Evolutionary conservation across 1,140 invertebrate genomes (phyloP).

Genomic region (Anthonomus grandis): DNA sequence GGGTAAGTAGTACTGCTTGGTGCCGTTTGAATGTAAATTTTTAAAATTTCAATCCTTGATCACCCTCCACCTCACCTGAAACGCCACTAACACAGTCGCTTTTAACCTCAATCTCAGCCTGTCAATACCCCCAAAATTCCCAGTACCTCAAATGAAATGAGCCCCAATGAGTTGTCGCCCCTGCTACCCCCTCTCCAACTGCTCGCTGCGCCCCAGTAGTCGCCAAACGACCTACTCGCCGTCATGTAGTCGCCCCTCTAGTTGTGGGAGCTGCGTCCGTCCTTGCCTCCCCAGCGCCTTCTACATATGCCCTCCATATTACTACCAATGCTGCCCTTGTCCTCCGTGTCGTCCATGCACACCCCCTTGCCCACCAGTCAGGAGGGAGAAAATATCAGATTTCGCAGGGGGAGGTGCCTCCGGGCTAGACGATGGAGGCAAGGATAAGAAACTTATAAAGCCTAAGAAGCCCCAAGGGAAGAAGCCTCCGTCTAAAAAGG

Average conservation of each 20-base stretch:
- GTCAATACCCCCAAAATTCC: no score
- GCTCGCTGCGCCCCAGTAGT: neutral
- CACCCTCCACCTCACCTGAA: no score
- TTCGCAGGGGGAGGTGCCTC: neutral
- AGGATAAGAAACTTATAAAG: constrained; percentile 1
- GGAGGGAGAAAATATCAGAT: constrained; percentile 17
- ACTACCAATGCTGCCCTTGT: constrained; percentile 3
- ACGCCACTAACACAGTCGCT: no score
- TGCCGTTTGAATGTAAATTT: no score
- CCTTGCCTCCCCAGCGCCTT: constrained; percentile 2
- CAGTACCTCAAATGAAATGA: constrained; percentile 11
- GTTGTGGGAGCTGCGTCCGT: neutral
- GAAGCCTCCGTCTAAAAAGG: neutral
- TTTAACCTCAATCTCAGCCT: no score
- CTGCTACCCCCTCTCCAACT: constrained; percentile 9
- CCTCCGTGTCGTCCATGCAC: neutral
- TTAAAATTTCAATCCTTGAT: no score
- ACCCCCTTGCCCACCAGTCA: neutral
- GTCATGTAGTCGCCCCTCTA: constrained; percentile 2
- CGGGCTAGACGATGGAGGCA: neutral
- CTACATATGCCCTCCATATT: neutral
- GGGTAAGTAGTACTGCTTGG: no score
- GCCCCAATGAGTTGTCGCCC: constrained; percentile 10
- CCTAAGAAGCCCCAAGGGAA: neutral
- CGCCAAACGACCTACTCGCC: neutral